Percentiles rank a stretch among this genome's conserved stretches.
These are phyloP conservation scores for Polypterus senegalus DNA, from an alignment of 2,113 vertebrate genomes.

Conservation along the genomic window DNA sequence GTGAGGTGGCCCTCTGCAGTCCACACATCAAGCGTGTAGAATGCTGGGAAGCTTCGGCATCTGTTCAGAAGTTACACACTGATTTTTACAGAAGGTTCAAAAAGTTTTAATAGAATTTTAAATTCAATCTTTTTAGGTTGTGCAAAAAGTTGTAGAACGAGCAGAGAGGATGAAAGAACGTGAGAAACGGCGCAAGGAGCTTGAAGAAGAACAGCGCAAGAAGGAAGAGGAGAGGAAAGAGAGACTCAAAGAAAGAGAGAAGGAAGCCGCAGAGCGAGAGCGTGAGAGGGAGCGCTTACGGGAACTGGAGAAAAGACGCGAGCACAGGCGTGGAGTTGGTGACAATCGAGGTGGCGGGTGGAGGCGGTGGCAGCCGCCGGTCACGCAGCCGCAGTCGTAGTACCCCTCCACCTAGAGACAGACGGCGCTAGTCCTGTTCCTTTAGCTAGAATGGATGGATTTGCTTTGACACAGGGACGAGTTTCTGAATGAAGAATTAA, in stretches of 20 bases:
- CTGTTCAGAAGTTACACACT: no score
- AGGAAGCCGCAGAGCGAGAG: slow-evolving; percentile 19
- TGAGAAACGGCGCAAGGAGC: slow-evolving; percentile 64
- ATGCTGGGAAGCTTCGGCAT: no score
- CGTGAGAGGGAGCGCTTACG: slow-evolving; percentile 25
- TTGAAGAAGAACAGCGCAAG: slow-evolving; percentile 59
- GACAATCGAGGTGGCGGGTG: slow-evolving; percentile 28
- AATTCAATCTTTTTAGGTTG: slow-evolving; percentile 21
- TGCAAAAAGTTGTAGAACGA: slow-evolving; percentile 57
- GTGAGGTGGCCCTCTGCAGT: no score
- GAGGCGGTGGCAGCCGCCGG: slow-evolving; percentile 43
- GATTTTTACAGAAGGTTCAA: no score
- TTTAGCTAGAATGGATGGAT: no score
- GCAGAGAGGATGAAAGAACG: slow-evolving; percentile 71
- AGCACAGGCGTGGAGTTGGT: slow-evolving; percentile 33
- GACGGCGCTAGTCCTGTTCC: slow-evolving; percentile 56
- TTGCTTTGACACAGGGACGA: no score
- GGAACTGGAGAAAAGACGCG: slow-evolving; percentile 29
- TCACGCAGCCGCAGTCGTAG: slow-evolving; percentile 64
- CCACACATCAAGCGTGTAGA: no score
- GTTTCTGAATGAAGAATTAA: no score
- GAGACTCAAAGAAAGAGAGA: slow-evolving; percentile 39
- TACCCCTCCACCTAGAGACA: slow-evolving; percentile 57
- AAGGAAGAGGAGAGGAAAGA: slow-evolving; percentile 53
- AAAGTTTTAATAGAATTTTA: no score